phyloP scores from a whole-genome alignment of 2,113 vertebrate species.

The Scomber scombrus region DNA sequence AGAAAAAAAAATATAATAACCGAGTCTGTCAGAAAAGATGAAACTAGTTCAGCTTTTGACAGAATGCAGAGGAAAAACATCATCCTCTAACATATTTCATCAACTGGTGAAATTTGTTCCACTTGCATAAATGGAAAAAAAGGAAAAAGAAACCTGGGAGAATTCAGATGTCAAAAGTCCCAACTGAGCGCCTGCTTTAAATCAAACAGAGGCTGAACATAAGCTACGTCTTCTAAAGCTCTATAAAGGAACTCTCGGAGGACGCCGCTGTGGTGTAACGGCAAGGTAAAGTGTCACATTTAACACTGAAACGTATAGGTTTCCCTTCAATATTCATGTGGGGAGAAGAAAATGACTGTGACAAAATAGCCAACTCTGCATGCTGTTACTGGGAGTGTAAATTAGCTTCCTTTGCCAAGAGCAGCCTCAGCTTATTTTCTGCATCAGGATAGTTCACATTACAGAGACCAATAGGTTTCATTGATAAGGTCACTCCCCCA shows the following conservation, averaged over 20 bases:
- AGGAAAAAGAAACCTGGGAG: background rate
- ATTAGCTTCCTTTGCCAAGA: slow-evolving; percentile 21
- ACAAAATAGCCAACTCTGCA: slow-evolving; percentile 33
- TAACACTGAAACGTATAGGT: background rate
- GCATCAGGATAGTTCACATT: slow-evolving; percentile 56
- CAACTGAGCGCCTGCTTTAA: background rate
- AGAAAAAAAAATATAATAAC: background rate
- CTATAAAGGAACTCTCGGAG: background rate
- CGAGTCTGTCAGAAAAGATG: slow-evolving; percentile 10
- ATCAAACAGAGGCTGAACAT: background rate
- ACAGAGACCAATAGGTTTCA: slow-evolving; percentile 57
- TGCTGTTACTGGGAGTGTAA: slow-evolving; percentile 19
- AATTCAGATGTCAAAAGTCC: background rate
- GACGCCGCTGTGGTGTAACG: background rate
- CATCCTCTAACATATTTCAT: background rate
- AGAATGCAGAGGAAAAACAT: background rate
- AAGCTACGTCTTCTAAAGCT: background rate
- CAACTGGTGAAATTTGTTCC: background rate
- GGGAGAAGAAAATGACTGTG: slow-evolving; percentile 5
- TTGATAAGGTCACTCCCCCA: slow-evolving; percentile 52
- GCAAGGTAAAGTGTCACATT: slow-evolving; percentile 8
- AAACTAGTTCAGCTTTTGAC: slow-evolving; percentile 27
- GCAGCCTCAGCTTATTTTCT: slow-evolving; percentile 56
- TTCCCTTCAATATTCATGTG: slow-evolving; percentile 26
- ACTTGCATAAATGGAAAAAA: slow-evolving; percentile 16